Base-by-base conservation (phyloP, 1,140 invertebrate species). In the Ostrea edulis region DNA sequence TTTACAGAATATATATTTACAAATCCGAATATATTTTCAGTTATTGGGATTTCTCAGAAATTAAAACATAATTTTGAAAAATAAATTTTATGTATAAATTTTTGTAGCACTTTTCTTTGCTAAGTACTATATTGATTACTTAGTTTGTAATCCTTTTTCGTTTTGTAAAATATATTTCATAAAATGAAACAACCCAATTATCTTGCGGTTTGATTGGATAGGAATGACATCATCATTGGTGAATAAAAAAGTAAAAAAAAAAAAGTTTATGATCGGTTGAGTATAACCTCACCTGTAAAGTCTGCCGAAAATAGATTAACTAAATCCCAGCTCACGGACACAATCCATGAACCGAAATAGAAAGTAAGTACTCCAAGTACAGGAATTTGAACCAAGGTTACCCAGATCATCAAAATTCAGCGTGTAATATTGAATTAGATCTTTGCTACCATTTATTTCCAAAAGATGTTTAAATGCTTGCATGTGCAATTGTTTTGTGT, bases 131-230 rank as follows among this genome's bases (percentile, higher is more conserved):
- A 44, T 2, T 44, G 5, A 44, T 44, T 44, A 44, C 35, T 5
- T 44, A 44, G 35, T 44, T 44, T 44, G 35, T 44, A 62, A 62
- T 62, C 7, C n/a, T 7, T 20, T 71, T 71, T 71, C 68, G 68
- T 71, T 71, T 71, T 71, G 25, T 71, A 25, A 35, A 29, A 29
- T 29, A 71, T 35, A 71, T 29, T 71, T 14, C 22, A 14, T 12
- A 35, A 71, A 71, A 22, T 71, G 11, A 9, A 29, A 29, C 29
- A 29, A 71, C 68, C 68, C 68, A 53, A 35, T 53, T 77, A 84
- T 54, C 25, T 71, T 84, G 51, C 82, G 85, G 55, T 89, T 86
- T 65, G 68, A 71, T 71, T 71, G 68, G 68, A 71, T 71, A 25
- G 68, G 12, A 25, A 71, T 71, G 68, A 71, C 68, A 29, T 71